These are phyloP conservation scores for Aradophagus sp. DNA, from an alignment of 1,140 invertebrate species.

Conservation along the genomic window DNA sequence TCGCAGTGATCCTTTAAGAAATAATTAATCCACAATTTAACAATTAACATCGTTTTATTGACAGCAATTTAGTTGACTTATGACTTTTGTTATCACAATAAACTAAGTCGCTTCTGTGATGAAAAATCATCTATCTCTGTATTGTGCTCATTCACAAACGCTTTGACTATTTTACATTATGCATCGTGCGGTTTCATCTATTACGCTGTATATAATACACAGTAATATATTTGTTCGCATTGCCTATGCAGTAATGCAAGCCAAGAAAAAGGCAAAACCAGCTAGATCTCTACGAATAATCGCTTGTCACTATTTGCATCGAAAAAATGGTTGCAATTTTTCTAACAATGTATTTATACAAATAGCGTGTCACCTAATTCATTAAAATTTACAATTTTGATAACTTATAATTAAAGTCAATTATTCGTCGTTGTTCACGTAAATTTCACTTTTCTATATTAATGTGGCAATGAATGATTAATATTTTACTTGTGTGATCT, in stretches of 20 bases:
- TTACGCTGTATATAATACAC: constrained; percentile 19
- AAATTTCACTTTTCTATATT: too few relatives aligned
- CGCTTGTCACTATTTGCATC: too few relatives aligned
- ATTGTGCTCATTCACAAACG: constrained; percentile 39
- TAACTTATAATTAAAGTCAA: too few relatives aligned
- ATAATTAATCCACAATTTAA: constrained; percentile 29
- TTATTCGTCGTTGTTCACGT: too few relatives aligned
- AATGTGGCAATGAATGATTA: too few relatives aligned
- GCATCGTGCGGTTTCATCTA: constrained; percentile 21
- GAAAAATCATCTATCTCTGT: constrained; percentile 33
- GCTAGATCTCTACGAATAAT: not conserved
- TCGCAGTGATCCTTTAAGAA: too few relatives aligned
- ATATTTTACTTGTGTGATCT: too few relatives aligned
- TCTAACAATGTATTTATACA: too few relatives aligned
- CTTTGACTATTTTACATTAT: constrained; percentile 50
- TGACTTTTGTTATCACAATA: constrained; percentile 42
- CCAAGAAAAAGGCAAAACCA: constrained; percentile 1
- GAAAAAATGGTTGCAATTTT: too few relatives aligned
- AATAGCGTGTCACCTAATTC: too few relatives aligned
- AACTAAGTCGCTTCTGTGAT: constrained; percentile 43
- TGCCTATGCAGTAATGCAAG: constrained; percentile 1
- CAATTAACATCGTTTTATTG: constrained; percentile 42
- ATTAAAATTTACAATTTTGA: too few relatives aligned
- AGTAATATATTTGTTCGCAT: constrained; percentile 1
- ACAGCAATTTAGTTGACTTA: constrained; percentile 36